phyloP scores from a whole-genome alignment of 2,797 vertebrate genomes.

The Diglossa cyanea region DNA sequence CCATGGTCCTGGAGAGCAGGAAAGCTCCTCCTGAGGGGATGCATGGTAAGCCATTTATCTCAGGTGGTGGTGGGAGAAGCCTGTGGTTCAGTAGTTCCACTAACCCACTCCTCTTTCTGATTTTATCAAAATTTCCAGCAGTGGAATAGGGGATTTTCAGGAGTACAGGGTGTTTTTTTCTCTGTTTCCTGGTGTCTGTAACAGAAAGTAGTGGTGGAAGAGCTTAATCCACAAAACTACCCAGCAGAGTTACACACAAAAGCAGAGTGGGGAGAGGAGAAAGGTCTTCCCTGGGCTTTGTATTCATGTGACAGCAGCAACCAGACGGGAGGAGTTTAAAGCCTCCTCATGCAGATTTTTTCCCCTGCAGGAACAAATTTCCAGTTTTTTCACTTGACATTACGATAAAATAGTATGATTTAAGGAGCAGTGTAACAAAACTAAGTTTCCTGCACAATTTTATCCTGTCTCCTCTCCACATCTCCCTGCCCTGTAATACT shows the following conservation, averaged over 20 bases:
- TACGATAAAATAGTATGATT: neutral
- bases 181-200: neutral
- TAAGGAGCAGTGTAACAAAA: neutral
- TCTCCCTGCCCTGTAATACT: neutral
- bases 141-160: neutral
- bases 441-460: neutral
- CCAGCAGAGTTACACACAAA: neutral
- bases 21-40: neutral
- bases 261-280: neutral
- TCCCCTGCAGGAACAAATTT: neutral
- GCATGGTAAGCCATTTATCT: neutral
- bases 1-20: fast-evolving
- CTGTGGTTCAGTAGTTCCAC: neutral
- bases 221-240: neutral
- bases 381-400: neutral
- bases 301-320: neutral
- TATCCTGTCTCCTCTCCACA: neutral
- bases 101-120: neutral
- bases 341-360: fast-evolving
- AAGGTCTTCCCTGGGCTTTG: neutral
- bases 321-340: neutral
- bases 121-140: neutral
- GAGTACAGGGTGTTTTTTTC: neutral
- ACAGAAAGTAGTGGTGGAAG: neutral
- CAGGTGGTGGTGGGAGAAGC: neutral